Conservation (phyloP, 2,888 invertebrate genomes). For the Cataglyphis altisquamis region DNA sequence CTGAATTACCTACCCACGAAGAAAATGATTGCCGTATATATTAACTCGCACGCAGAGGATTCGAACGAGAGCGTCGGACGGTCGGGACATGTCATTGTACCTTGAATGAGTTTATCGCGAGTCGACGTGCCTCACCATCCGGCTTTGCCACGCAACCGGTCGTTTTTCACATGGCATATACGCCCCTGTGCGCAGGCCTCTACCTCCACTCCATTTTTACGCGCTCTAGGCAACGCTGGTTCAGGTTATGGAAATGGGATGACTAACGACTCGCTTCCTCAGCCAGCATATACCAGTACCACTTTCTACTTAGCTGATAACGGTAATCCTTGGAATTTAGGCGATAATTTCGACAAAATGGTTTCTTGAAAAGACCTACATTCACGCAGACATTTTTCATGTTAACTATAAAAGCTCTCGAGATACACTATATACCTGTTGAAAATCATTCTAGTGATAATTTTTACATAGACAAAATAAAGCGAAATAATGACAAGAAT, state of each 20-base stretch:
- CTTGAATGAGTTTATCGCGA: constrained; percentile 71
- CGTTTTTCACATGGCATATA: constrained; percentile 69
- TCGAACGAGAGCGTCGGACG: constrained; percentile 24
- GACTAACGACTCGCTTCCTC: constrained; percentile 70
- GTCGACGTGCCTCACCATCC: constrained; percentile 64
- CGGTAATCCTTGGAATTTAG: constrained; percentile 64
- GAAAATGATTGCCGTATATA: constrained; percentile 52
- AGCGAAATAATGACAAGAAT: constrained; percentile 33
- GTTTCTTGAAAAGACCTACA: neutral
- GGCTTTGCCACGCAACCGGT: constrained; percentile 68
- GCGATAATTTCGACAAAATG: constrained; percentile 4
- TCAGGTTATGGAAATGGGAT: constrained; percentile 81
- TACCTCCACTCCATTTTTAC: constrained; percentile 68
- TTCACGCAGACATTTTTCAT: neutral
- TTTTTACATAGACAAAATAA: neutral
- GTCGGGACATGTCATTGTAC: constrained; percentile 61
- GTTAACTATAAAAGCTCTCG: neutral
- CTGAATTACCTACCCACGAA: constrained; percentile 20
- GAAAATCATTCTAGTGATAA: no score
- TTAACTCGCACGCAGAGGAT: constrained; percentile 34
- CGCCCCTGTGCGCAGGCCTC: constrained; percentile 63
- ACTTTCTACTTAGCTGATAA: constrained; percentile 52
- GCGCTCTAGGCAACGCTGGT: constrained; percentile 70
- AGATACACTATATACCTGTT: neutral
- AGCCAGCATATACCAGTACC: constrained; percentile 38